Evolutionary conservation across 1,140 invertebrate species (phyloP), one percentile per base, ranked within the genome.

Genomic region (Drosophila oshimai): DNA sequence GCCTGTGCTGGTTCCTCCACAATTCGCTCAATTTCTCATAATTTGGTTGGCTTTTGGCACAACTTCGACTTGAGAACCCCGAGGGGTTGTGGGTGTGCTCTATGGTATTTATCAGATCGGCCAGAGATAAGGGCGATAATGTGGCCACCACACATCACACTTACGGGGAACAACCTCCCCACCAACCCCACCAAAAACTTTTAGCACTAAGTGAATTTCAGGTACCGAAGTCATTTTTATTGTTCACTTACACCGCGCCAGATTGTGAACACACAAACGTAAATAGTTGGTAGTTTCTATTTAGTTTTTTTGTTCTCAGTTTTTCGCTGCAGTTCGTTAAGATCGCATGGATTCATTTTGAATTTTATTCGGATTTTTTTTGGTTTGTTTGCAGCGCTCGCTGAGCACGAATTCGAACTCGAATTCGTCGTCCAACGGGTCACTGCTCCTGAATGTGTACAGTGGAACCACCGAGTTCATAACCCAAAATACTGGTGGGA

Each of bases 371-470:
- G n/a, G 6, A 6, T 20, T 20, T 24, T 64, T 36, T 20, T 24
- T 12, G 2, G 6, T 2, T 0, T 3, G 34, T 26, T 69, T 73
- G 28, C 61, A 90, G 88, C 81, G 88, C 41, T 88, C 88, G 15
- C 41, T 74, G 28, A 90, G 83, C 73, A 45, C 72, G 28, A 84
- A 79, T 57, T 51, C 67, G 12, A 71, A 67, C 34, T 87, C 81
- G 6, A 74, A 79, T 37, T 81, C 80, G 3, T 79, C 73, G 34
- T 80, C 88, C 13, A 90, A 90, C 54, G 88, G 88, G 44, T 79
- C 86, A 24, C 36, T 86, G 57, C 45, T 87, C 26, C 51, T 81
- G 6, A 86, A 69, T 42, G 81, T 87, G 13, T 86, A 86, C 67
- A 86, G 75, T 74, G 76, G 73, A 17, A 86, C 81, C 44, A 88